These are phyloP conservation scores for Eucera pruinosa DNA, from an alignment of 2,888 invertebrate genomes.

Conservation along the genomic window DNA sequence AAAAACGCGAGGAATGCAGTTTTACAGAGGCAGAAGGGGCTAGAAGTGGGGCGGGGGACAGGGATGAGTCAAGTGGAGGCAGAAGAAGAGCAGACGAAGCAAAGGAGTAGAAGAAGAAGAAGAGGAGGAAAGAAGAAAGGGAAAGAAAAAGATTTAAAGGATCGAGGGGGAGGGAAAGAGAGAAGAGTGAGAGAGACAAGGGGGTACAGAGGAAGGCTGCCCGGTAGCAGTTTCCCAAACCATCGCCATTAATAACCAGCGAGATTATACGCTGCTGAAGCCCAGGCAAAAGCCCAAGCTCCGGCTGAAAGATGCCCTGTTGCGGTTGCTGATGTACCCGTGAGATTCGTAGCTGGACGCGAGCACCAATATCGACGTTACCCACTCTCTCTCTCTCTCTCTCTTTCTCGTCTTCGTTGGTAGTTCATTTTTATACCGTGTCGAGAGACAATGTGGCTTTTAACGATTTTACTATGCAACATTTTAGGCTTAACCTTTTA, in stretches of 20 bases:
- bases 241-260: conserved; percentile 84
- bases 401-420: too few relatives aligned
- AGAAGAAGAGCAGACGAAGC: conserved; percentile 43
- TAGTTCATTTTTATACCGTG: too few relatives aligned
- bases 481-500: too few relatives aligned
- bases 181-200: conserved; percentile 55
- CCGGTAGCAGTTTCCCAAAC: conserved; percentile 84
- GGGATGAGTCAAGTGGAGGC: conserved; percentile 52
- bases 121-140: conserved; percentile 42
- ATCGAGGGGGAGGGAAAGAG: conserved; percentile 57
- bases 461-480: too few relatives aligned
- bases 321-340: conserved; percentile 5
- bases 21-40: too few relatives aligned
- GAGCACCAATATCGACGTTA: conserved; percentile 2
- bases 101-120: conserved; percentile 43
- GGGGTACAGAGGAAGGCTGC: conserved; percentile 78
- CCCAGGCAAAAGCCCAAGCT: conserved; percentile 60
- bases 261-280: conserved; percentile 83
- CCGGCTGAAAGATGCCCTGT: conserved; percentile 42
- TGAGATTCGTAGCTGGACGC: conserved; percentile 16
- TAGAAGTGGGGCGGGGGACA: conserved; percentile 13
- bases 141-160: conserved; percentile 48
- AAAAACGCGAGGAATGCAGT: conserved; percentile 80
- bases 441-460: too few relatives aligned
- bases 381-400: too few relatives aligned